Evolutionary conservation across 2,888 invertebrate genomes (phyloP), one percentile per base, ranked within the genome.

Genomic region (Drosophila meridiana): DNA sequence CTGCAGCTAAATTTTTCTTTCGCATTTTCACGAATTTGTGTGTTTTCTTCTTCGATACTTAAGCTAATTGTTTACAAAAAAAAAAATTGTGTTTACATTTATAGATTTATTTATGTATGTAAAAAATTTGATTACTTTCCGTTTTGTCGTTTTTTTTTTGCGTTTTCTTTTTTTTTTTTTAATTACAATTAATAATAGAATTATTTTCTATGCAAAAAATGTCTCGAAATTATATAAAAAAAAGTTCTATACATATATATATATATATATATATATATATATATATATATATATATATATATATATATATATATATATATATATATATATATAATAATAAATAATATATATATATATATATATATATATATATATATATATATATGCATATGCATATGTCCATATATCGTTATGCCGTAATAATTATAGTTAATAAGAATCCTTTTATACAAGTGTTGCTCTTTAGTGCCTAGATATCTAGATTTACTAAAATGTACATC

Each of bases 71-170:
- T 70, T 72, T 74, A 69, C 56, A 50, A 42, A 48, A 73, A 48
- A 73, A 85, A 88, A 88, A 82, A 78, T 73, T 83, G 80, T 79
- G 81, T 87, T 83, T 79, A 78, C 83, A 87, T 80, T 81, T 83
- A 87, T 74, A 43, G 68, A 80, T 75, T 78, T 82, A 78, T 87
- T 87, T 88, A 85, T 82, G 83, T 83, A 88, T 79, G 86, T 85
- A 86, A 88, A 86, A 88, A 86, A 88, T 88, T 86, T 88, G 85
- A 88, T 88, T 86, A 86, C 80, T 87, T 80, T 79, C 76, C 72
- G 63, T 45, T 45, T 58, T 43, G 20, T 20, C 20, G 20, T 43
- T 34, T 28, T 20, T 30, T 45, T 26, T 26, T 45, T 32, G 13
- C 5, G 8, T 30, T 57, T 83, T 72, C 26, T 30, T n/a, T 9